Percentiles rank a stretch among this genome's conserved stretches.
phyloP scores from a whole-genome alignment of 1,140 invertebrate genomes.

The Caenorhabditis remanei region DNA sequence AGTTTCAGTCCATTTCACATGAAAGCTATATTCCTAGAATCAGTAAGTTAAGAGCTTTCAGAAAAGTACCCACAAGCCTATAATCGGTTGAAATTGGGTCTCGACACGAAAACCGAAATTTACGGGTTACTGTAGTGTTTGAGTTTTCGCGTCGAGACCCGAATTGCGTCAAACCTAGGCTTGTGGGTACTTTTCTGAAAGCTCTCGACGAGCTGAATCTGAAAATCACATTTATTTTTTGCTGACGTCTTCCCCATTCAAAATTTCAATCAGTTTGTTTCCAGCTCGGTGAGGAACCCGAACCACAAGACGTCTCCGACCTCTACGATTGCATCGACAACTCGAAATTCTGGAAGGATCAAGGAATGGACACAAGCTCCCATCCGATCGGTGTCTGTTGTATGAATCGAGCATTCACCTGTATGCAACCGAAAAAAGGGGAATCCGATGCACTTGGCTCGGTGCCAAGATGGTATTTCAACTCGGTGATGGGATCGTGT shows the following conservation, averaged over 20 bases:
- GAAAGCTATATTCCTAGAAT: too few species aligned
- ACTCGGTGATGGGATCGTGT: slow-evolving; percentile 73
- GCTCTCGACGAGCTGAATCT: background rate
- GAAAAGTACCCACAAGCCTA: too few species aligned
- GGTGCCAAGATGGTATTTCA: slow-evolving; percentile 76
- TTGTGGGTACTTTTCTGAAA: background rate
- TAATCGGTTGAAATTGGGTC: too few species aligned
- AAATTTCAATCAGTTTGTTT: background rate
- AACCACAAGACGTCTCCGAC: slow-evolving; percentile 70
- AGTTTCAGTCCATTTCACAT: too few species aligned
- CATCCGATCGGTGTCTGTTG: slow-evolving; percentile 73
- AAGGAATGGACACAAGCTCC: slow-evolving; percentile 69
- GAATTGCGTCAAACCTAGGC: background rate
- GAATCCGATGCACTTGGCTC: slow-evolving; percentile 69
- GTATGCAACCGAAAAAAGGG: slow-evolving; percentile 76
- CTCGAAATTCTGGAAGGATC: slow-evolving; percentile 73
- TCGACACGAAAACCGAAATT: too few species aligned
- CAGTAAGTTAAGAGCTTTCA: too few species aligned
- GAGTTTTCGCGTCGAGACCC: background rate
- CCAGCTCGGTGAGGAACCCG: slow-evolving; percentile 33
- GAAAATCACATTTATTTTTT: background rate
- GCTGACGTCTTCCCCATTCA: too few species aligned
- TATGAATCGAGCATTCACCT: slow-evolving; percentile 76
- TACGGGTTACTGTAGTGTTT: background rate
- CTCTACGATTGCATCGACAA: slow-evolving; percentile 77